Evolutionary conservation across 2,888 invertebrate species (phyloP).

Genomic region (Laspeyria flexula): DNA sequence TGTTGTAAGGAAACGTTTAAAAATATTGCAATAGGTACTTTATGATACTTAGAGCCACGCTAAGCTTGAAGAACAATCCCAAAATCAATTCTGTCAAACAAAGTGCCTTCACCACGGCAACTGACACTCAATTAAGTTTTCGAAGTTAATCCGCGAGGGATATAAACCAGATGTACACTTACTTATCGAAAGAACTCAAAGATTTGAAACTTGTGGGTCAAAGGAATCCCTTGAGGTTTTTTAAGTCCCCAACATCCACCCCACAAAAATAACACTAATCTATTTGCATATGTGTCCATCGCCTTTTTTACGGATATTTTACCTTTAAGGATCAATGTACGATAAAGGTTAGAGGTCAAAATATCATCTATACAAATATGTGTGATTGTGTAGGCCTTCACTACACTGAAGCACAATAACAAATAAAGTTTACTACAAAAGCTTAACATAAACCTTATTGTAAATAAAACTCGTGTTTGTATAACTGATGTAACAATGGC

Average conservation of each 20-base stretch:
- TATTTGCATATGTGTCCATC: constrained; percentile 20
- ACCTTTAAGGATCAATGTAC: constrained; percentile 15
- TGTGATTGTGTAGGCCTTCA: neutral
- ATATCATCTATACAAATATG: neutral
- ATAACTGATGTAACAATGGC: no score
- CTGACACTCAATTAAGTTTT: constrained; percentile 11
- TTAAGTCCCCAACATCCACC: constrained; percentile 21
- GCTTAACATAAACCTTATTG: neutral
- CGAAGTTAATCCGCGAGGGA: constrained; percentile 11
- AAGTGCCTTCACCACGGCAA: neutral
- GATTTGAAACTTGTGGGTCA: constrained; percentile 34
- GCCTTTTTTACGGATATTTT: constrained; percentile 27
- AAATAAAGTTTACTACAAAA: neutral
- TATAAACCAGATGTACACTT: constrained; percentile 12
- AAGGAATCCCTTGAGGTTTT: constrained; percentile 34
- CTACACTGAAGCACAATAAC: neutral
- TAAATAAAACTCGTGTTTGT: neutral
- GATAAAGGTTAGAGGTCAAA: constrained; percentile 12
- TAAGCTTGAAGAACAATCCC: no score
- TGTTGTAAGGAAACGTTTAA: no score
- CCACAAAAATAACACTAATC: constrained; percentile 23
- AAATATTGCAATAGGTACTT: no score
- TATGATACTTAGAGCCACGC: no score
- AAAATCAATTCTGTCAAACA: neutral
- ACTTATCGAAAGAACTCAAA: constrained; percentile 23